Evolutionary conservation across 2,888 invertebrate species (phyloP).

Genomic region (Chloroclystis v-ata): DNA sequence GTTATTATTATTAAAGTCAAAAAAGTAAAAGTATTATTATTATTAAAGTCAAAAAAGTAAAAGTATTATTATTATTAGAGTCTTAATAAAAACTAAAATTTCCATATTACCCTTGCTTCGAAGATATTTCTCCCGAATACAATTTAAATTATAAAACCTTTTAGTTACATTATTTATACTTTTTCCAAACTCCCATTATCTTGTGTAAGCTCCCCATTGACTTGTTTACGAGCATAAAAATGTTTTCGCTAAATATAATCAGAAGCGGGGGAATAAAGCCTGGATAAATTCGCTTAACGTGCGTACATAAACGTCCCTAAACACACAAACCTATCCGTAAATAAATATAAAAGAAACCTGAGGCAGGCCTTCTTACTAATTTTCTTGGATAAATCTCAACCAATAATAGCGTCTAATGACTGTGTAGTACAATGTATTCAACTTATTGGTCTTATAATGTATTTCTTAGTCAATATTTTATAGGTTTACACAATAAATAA

Average conservation of each 20-base stretch:
- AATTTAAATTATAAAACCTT: too few relatives aligned
- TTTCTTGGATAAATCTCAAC: background rate
- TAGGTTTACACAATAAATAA: too few relatives aligned
- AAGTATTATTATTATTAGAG: too few relatives aligned
- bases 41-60: too few relatives aligned
- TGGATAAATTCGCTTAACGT: constrained; percentile 8
- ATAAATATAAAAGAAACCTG: background rate
- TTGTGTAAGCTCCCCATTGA: constrained; percentile 4
- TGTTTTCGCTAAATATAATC: constrained; percentile 16
- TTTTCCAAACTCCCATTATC: constrained; percentile 1
- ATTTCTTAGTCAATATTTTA: too few relatives aligned
- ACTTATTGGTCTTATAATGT: too few relatives aligned
- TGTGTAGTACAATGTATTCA: too few relatives aligned
- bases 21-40: too few relatives aligned
- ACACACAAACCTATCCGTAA: background rate
- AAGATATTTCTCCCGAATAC: too few relatives aligned
- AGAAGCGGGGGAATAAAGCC: constrained; percentile 6
- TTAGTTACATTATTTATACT: background rate
- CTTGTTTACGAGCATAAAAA: constrained; percentile 18
- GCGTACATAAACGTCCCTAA: background rate
- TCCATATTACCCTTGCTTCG: too few relatives aligned
- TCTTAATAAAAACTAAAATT: too few relatives aligned
- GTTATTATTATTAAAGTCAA: too few relatives aligned
- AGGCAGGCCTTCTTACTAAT: background rate
- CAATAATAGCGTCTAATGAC: background rate